Base-by-base conservation (phyloP, 53 echinoderm and acorn worm genomes). In the Echinometra lucunter region DNA sequence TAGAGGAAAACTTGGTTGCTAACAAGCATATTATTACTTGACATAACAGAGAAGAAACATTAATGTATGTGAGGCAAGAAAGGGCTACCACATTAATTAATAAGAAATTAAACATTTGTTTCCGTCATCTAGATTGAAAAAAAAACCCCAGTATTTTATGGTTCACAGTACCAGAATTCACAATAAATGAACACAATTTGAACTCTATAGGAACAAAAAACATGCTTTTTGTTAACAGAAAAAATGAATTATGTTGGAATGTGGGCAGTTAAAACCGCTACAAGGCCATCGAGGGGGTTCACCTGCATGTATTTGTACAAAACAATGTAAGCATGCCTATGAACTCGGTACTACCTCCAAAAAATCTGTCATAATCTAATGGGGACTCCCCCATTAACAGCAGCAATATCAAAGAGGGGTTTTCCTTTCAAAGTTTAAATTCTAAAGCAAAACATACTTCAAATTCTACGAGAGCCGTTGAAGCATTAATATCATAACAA, bases 401-500 rank as follows among this genome's bases (percentile, higher is more conserved):
- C 9, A 12, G 34, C 3, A 30, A 6, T 32, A 6, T 44, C 8
- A 81, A 19, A 81, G 44, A 42, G 81, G 81, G 81, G 23, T 34
- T 34, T 81, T 81, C 81, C 44, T 37, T 28, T 32, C 9, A 28
- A 35, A 28, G 74, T 32, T 81, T 81, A 3, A n/a, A 42, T 38
- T 80, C 69, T 30, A 69, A 30, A 9, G 7, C 12, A 21, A 44
- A 34, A 12, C 44, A 44, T 74, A 38, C 23, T 81, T 81, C 5
- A 12, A 38, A 19, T 23, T 23, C 0, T 18, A 10, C 16, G 23
- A 12, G 81, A 81, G 19, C 40, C 44, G n/a, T 55, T 85, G 85
- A 85, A 88, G 81, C 81, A 21, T 23, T 42, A 6, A 81, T 30
- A 53, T 85, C 53, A 56, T 25, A 57, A 57, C 88, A 88, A 56